A percentile compares a stretch with the other conserved stretches of the same genome.
Conservation (phyloP, 1,140 invertebrate genomes). For the Rhizoglyphus robini region DNA sequence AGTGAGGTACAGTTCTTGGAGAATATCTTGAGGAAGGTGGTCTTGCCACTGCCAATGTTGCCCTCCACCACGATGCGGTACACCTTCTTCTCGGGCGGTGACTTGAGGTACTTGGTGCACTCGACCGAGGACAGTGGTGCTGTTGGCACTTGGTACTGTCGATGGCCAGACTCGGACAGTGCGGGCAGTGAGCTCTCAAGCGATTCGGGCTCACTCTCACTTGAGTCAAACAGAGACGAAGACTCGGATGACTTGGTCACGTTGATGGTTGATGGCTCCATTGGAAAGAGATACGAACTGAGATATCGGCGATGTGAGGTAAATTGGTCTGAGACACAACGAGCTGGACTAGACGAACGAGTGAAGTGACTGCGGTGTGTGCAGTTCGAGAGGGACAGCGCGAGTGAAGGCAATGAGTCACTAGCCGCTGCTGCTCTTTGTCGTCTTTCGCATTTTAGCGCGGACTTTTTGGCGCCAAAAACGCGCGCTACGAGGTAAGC, state of each 20-base stretch:
- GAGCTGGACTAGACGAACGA: background rate
- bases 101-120: background rate
- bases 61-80: slow-evolving; percentile 49
- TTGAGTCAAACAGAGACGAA: background rate
- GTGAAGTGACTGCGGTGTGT: too few species aligned
- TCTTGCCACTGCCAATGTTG: slow-evolving; percentile 86
- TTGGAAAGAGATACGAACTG: too few species aligned
- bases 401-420: too few species aligned
- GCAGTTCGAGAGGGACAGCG: too few species aligned
- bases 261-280: too few species aligned
- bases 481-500: too few species aligned
- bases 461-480: too few species aligned
- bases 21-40: slow-evolving; percentile 75
- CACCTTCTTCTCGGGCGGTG: background rate
- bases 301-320: background rate
- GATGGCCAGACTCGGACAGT: background rate
- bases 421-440: too few species aligned
- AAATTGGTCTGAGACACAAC: background rate
- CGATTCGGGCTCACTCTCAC: background rate
- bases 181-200: background rate
- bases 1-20: background rate
- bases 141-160: too few species aligned
- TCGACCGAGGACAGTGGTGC: background rate
- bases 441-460: too few species aligned
- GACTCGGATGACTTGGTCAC: background rate